These are phyloP conservation scores for Rhea americana DNA, from an alignment of 2,113 vertebrate species.

Conservation along the genomic window DNA sequence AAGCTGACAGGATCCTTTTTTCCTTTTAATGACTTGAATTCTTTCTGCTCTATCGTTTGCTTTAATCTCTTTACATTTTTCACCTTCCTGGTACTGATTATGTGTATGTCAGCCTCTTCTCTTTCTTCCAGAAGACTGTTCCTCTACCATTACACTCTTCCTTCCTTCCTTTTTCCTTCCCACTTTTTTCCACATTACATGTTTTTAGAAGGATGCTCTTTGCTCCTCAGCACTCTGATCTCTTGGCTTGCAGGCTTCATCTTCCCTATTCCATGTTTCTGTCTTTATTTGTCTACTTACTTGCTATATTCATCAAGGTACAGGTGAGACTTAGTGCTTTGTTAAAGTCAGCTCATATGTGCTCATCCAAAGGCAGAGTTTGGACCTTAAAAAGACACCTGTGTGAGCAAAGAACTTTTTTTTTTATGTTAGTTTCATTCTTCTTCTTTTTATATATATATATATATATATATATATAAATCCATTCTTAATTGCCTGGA, in stretches of 20 bases:
- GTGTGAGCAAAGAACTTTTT: neutral
- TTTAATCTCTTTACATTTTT: neutral
- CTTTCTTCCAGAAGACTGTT: too few relatives aligned
- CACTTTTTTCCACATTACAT: neutral
- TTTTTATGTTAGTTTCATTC: neutral
- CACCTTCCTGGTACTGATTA: neutral
- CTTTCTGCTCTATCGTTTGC: neutral
- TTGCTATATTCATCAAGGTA: neutral
- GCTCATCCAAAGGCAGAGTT: neutral
- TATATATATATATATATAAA: neutral
- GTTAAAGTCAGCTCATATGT: neutral
- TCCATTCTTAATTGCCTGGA: neutral
- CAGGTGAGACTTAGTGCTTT: neutral
- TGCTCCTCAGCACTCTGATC: neutral
- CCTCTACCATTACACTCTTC: neutral
- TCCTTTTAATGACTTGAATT: neutral
- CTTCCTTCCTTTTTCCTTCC: neutral
- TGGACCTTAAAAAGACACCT: neutral
- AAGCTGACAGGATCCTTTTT: neutral
- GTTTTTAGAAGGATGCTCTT: neutral
- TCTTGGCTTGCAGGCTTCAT: neutral
- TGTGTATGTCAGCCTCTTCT: neutral
- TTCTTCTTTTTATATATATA: neutral
- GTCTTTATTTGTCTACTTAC: neutral
- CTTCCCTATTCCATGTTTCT: neutral